Conservation (phyloP, 2,113 vertebrate genomes). For the Erythrocebus patas region DNA sequence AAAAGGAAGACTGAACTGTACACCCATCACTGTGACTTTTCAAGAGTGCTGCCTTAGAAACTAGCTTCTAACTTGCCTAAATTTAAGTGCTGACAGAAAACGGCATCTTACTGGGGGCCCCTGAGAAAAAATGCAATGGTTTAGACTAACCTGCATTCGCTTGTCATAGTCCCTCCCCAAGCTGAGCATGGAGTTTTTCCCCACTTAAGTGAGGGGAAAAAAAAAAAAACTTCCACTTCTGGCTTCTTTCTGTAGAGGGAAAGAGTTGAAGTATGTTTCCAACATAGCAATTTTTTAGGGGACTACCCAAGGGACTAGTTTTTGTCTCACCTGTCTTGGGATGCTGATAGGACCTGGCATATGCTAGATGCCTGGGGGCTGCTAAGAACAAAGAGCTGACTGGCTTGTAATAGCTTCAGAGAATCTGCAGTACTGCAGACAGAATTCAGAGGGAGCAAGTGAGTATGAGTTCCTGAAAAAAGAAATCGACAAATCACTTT, state of each 20-base stretch:
- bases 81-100: background rate
- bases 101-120: background rate
- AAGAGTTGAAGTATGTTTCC: background rate
- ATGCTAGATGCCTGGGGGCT: too few relatives aligned
- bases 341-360: too few relatives aligned
- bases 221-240: background rate
- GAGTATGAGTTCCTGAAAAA: background rate
- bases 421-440: background rate
- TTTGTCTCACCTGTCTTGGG: too few relatives aligned
- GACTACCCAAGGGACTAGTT: background rate
- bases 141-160: background rate
- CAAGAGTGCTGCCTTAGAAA: background rate
- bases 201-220: too few relatives aligned
- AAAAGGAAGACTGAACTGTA: background rate
- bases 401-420: background rate
- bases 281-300: background rate
- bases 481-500: background rate
- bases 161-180: too few relatives aligned
- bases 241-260: background rate
- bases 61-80: background rate
- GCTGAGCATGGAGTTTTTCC: background rate
- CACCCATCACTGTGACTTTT: background rate
- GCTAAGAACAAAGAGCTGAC: background rate
- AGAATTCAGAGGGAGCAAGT: background rate
- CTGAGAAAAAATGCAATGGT: background rate